Percentiles rank a stretch among this genome's conserved stretches.
These are phyloP conservation scores for Pseudobourletiella spinata DNA, from an alignment of 1,140 invertebrate genomes.

Conservation along the genomic window DNA sequence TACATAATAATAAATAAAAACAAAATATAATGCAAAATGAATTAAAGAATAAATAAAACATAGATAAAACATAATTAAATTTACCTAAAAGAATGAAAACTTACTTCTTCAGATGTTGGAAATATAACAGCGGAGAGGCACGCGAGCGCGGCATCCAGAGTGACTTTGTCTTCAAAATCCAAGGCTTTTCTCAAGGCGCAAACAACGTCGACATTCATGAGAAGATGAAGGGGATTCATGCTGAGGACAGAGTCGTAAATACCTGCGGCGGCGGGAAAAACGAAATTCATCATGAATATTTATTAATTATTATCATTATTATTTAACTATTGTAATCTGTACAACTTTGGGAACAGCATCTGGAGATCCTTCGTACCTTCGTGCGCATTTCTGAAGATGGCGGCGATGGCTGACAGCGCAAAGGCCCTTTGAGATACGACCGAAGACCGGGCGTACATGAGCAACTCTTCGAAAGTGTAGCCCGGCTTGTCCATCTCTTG, in stretches of 20 bases:
- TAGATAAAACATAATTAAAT: too few species aligned
- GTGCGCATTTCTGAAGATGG: slow-evolving; percentile 63
- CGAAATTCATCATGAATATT: too few species aligned
- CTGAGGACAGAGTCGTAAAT: slow-evolving; percentile 55
- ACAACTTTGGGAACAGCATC: too few species aligned
- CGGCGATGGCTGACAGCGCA: slow-evolving; percentile 65
- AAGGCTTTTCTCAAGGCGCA: slow-evolving; percentile 71
- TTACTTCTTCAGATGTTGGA: slow-evolving; percentile 64
- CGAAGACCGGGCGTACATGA: slow-evolving; percentile 60
- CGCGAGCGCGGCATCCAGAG: slow-evolving; percentile 61
- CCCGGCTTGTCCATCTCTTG: slow-evolving; percentile 81
- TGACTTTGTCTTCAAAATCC: slow-evolving; percentile 66
- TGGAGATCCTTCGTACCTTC: too few species aligned
- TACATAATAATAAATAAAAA: too few species aligned
- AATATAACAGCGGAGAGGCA: slow-evolving; percentile 63
- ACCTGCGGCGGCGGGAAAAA: slow-evolving; percentile 35
- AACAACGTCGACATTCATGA: slow-evolving; percentile 56
- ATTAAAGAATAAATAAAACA: too few species aligned
- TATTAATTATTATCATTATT: too few species aligned
- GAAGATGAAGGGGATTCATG: slow-evolving; percentile 44
- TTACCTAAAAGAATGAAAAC: neutral
- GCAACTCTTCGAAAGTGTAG: slow-evolving; percentile 76
- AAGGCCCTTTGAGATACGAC: slow-evolving; percentile 66
- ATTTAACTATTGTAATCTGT: too few species aligned
- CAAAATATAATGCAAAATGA: too few species aligned